These are phyloP conservation scores for Syrmaticus mikado DNA, from an alignment of 2,113 vertebrate species.

Conservation along the genomic window DNA sequence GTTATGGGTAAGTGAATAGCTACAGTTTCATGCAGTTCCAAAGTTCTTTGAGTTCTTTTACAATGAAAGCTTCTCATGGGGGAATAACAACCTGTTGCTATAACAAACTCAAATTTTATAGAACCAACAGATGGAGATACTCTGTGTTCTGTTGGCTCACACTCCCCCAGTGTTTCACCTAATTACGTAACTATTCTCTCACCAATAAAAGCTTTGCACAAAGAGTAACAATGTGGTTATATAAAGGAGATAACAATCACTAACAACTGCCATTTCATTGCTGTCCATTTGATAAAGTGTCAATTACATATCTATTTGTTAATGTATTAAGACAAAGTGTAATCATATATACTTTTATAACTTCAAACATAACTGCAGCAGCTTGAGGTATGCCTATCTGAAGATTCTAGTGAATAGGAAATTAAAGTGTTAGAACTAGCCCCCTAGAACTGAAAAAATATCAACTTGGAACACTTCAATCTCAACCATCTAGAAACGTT, in stretches of 20 bases:
- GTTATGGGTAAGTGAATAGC: neutral
- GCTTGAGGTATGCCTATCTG: conserved; percentile 56
- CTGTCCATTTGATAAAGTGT: conserved; percentile 62
- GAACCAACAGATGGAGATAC: conserved; percentile 4
- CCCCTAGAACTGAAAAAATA: conserved; percentile 54
- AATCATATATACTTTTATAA: conserved; percentile 72
- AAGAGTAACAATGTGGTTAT: neutral
- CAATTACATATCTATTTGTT: conserved; percentile 61
- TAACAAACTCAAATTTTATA: conserved; percentile 44
- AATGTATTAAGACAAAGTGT: conserved; percentile 71
- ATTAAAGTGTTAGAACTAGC: conserved; percentile 50
- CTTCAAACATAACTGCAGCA: conserved; percentile 67
- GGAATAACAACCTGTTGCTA: neutral
- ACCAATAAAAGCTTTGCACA: neutral
- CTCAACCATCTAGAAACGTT: neutral
- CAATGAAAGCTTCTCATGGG: neutral
- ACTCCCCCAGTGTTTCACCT: conserved; percentile 13
- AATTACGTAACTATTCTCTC: conserved; percentile 50
- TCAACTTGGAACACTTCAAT: neutral
- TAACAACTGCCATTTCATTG: conserved; percentile 65
- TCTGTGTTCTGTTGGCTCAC: conserved; percentile 58
- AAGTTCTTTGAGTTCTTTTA: conserved; percentile 32
- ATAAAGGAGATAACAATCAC: conserved; percentile 66
- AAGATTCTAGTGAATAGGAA: conserved; percentile 44
- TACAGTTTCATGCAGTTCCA: neutral